These are phyloP conservation scores for Lordiphosa fenestrarum DNA, from an alignment of 2,888 invertebrate species.

Conservation along the genomic window DNA sequence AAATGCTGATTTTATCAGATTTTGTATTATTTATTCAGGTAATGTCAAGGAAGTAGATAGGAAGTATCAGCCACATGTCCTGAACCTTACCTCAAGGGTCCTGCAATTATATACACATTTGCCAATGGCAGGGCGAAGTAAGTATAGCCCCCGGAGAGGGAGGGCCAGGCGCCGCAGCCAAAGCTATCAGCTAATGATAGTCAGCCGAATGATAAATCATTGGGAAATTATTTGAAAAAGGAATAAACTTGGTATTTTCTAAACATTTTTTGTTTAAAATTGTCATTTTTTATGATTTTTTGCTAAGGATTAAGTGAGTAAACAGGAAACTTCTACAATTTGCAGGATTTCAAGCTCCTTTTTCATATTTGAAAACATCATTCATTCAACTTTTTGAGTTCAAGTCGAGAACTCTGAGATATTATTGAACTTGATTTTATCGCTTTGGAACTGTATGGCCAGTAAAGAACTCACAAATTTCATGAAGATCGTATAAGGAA, in stretches of 20 bases:
- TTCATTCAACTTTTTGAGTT: too few relatives aligned
- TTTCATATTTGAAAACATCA: too few relatives aligned
- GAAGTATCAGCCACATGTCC: slow-evolving; percentile 20
- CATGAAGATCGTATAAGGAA: too few relatives aligned
- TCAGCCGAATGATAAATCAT: slow-evolving; percentile 49
- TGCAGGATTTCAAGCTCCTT: too few relatives aligned
- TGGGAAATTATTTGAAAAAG: slow-evolving; percentile 36
- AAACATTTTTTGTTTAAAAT: too few relatives aligned
- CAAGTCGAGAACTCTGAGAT: too few relatives aligned
- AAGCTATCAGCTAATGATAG: slow-evolving; percentile 54
- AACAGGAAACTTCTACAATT: too few relatives aligned
- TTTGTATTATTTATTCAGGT: slow-evolving; percentile 72
- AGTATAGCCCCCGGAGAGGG: background rate
- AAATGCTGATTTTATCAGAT: slow-evolving; percentile 79
- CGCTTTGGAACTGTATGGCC: too few relatives aligned
- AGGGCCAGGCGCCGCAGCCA: background rate
- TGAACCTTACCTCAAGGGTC: slow-evolving; percentile 21
- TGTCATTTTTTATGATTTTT: too few relatives aligned
- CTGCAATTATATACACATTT: slow-evolving; percentile 76
- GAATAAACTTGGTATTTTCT: background rate
- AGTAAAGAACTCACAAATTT: too few relatives aligned
- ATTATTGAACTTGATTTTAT: too few relatives aligned
- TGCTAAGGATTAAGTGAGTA: too few relatives aligned
- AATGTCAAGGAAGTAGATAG: slow-evolving; percentile 57
- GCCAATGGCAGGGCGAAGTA: slow-evolving; percentile 41